Base-by-base conservation (phyloP, 1,140 invertebrate species). In the Dufourea novaeangliae region DNA sequence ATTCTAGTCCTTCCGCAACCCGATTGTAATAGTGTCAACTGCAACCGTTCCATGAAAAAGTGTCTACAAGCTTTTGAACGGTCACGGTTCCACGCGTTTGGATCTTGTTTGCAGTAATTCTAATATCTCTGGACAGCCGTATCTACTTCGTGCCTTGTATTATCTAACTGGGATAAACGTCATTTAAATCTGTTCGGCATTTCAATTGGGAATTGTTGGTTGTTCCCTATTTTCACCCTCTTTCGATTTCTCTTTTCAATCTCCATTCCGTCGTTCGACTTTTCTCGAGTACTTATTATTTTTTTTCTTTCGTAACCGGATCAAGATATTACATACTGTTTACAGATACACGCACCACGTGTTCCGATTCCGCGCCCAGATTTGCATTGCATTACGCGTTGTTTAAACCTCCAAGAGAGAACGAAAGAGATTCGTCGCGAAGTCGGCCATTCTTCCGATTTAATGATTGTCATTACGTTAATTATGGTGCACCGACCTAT, bases 91-190 rank as follows among this genome's bases (percentile, higher is more conserved):
- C 29, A 12, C 25, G 68, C 32, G 25, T 54, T n/a, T 14, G 22
- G 12, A 64, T 73, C 61, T 54, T 34, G 61, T 73, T 66, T 27
- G 59, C 44, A 54, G 17, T 39, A 37, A 71, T 34, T 59, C 56
- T 32, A 34, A 22, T 54, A 32, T 14, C 4, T 7, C 11, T 2
- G 29, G 29, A 46, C 12, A 71, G 12, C 2, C 17, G 17, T 56
- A 39, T 27, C 34, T 27, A 22, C 5, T 20, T n/a, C 22, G 46
- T 12, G 7, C 20, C n/a, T 14, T 8, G 17, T 1, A 32, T 52
- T 66, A 41, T 32, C 27, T 12, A 32, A 1, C 10, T 56, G 6
- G 5, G 2, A 32, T 14, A 34, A 4, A 2, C 20, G 4, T 6
- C 25, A 12, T 29, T 66, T 54, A 54, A 54, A 29, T 4, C 12